Evolutionary conservation across 2,888 invertebrate genomes (phyloP).

Genomic region (Tanytarsus gracilentus): DNA sequence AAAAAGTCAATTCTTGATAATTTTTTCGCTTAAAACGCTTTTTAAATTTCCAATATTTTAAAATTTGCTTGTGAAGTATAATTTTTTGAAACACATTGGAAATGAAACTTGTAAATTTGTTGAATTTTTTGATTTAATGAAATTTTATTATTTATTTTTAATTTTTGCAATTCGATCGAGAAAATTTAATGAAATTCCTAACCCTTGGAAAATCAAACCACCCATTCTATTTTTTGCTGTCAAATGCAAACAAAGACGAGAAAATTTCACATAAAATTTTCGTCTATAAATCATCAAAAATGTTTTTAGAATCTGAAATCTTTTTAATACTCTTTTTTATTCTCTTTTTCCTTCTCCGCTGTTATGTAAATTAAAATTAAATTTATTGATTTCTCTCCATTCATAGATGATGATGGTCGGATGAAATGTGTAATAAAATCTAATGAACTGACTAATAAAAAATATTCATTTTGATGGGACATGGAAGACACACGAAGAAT

Average conservation of each 20-base stretch:
- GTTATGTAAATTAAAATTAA: conserved; percentile 15
- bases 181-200: background rate
- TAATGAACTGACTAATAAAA: conserved; percentile 15
- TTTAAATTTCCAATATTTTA: no score
- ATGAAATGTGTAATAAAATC: conserved; percentile 16
- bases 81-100: no score
- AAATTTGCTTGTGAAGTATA: no score
- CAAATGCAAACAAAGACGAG: no score
- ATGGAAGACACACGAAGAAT: background rate
- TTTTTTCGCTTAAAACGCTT: no score
- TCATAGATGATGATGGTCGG: conserved; percentile 16
- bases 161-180: no score
- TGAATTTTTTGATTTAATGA: no score
- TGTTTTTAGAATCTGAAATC: background rate
- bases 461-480: background rate
- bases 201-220: background rate
- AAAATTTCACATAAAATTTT: background rate
- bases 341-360: background rate
- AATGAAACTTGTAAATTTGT: no score
- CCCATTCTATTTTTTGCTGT: no score
- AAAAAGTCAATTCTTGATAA: no score
- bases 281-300: conserved; percentile 3
- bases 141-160: no score
- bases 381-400: conserved; percentile 14
- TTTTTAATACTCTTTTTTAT: background rate